Conservation (phyloP, 2,888 invertebrate species). For the Athrips mouffetella region DNA sequence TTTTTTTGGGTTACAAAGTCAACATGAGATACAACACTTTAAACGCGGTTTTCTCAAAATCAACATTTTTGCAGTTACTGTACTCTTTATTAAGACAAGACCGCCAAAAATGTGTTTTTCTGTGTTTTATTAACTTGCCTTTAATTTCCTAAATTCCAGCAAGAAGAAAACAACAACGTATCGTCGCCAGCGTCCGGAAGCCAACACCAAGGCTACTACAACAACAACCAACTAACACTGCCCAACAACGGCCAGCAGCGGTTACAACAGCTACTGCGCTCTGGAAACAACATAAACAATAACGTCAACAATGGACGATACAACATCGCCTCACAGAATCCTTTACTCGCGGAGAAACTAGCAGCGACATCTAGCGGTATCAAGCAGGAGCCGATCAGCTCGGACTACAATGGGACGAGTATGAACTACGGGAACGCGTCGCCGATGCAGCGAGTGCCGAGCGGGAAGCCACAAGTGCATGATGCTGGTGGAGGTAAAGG, state of each 20-base stretch:
- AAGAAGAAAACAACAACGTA: constrained; percentile 76
- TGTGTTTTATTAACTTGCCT: background rate
- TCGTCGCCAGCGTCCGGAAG: constrained; percentile 64
- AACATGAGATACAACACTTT: too few species aligned
- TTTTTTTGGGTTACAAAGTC: too few species aligned
- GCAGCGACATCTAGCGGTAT: constrained; percentile 85
- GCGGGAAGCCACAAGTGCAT: constrained; percentile 73
- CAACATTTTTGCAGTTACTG: too few species aligned
- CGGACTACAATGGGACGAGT: constrained; percentile 70
- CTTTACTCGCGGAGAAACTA: constrained; percentile 88
- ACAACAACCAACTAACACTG: constrained; percentile 53
- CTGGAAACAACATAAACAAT: constrained; percentile 71
- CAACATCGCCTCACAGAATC: constrained; percentile 92
- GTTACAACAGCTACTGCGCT: constrained; percentile 63
- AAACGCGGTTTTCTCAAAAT: too few species aligned
- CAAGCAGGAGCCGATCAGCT: constrained; percentile 74
- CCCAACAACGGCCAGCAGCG: constrained; percentile 68
- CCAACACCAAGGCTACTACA: constrained; percentile 68
- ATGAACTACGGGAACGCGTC: constrained; percentile 74
- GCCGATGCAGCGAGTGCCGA: constrained; percentile 75
- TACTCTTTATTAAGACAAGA: too few species aligned
- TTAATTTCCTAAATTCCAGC: constrained; percentile 54
- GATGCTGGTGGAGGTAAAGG: constrained; percentile 78
- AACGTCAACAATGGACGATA: constrained; percentile 80
- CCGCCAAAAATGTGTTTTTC: too few species aligned